Base-by-base conservation (phyloP, 2,113 vertebrate species). In the Ptilonorhynchus violaceus region DNA sequence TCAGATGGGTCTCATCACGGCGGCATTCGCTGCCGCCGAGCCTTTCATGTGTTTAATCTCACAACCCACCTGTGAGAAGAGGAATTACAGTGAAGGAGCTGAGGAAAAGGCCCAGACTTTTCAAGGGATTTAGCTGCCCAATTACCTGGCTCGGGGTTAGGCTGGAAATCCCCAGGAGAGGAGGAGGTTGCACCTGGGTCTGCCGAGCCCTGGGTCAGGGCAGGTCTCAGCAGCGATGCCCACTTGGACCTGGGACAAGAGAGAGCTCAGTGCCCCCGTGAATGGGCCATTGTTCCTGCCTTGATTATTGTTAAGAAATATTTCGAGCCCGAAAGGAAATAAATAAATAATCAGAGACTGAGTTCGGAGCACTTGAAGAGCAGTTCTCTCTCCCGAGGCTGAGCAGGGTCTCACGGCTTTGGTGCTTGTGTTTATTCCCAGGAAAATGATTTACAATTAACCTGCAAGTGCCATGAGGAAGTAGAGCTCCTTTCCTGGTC, bases 31-130 rank as follows among this genome's bases (percentile, higher is more conserved):
- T 85, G 93, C 82, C 92, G 95, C 79, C 0, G 2, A 92, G 85
- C 37, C 96, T 96, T 97, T 97, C 95, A 94, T 95, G 95, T 96
- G 83, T 94, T 93, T 96, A 93, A 95, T 95, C 96, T 96, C 95
- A 91, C 91, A 84, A 96, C 83, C 84, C 93, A 96, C 93, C 96
- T 97, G 94, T 50, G 92, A 94, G 94, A 83, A 52, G 64, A 95
- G 68, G 92, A 93, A 96, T 93, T 94, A 92, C 68, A 78, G 91
- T 8, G 47, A 35, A 19, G 83, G 62, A 94, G 58, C 44, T 60
- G 88, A 95, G 93, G 94, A 96, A 95, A 96, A 94, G 76, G 59
- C 47, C 27, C 89, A 89, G 93, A 87, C 80, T 52, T 91, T 93
- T 84, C 78, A 85, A 93, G 91, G 96, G 94, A 97, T 96, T 96